Evolutionary conservation across 2,113 vertebrate genomes (phyloP), one percentile per base, ranked within the genome.

Genomic region (Otis tarda): DNA sequence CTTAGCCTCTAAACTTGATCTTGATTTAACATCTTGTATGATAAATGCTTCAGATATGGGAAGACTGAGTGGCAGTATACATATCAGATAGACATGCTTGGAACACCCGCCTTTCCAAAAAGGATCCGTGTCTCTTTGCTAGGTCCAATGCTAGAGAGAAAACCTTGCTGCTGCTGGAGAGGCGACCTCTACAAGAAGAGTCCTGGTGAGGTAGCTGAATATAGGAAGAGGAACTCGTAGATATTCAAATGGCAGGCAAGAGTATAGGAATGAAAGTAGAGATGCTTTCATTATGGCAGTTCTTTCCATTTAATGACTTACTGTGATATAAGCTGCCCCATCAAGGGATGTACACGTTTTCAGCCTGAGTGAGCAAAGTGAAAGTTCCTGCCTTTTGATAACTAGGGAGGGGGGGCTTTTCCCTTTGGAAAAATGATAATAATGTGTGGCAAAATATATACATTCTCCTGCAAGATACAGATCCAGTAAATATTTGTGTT

Each of bases 341-440:
- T 63, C 3, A n/a, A n/a, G 31, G n/a, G 12, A 50, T 84, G 15
- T 19, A 30, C 25, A 8, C 0, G 0, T 41, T 78, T 92, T 33
- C 68, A 64, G 19, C 39, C 41, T 28, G 22, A 69, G 27, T 43
- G 21, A 95, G 15, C 59, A 55, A 85, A 59, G 10, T 53, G 30
- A 12, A 85, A 64, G 28, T 65, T 85, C 37, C 67, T 95, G 45
- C 61, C 30, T 78, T 55, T 80, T 63, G 30, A 10, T 74, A 23
- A 14, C 41, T 19, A 7, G 49, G 37, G 37, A 37, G 41, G 59
- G 8, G 25, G 80, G 67, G 33, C 18, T 69, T 89, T 85, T 82
- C 37, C 50, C 43, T 52, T 67, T 69, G 41, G 47, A 84, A 70
- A 70, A 85, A n/a, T 13, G 1, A 19, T 35, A 27, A 35, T 21